Percentiles rank a stretch among this genome's conserved stretches.
Evolutionary conservation across 1,140 invertebrate genomes (phyloP).

Genomic region (Aphaenogaster ashmeadi): DNA sequence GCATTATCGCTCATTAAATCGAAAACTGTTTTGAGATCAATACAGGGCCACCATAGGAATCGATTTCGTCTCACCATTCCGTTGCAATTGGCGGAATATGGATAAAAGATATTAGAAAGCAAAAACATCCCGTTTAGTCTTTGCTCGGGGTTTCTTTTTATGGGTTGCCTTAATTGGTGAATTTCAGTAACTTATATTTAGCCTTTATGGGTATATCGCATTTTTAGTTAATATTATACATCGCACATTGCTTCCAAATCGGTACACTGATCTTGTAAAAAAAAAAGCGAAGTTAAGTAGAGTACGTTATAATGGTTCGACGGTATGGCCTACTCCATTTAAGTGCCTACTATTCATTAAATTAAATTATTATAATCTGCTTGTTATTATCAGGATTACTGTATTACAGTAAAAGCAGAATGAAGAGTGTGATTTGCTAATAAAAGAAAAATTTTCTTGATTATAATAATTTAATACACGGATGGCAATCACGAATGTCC

Average conservation of each 20-base stretch:
- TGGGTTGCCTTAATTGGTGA: not conserved
- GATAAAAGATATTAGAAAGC: not conserved
- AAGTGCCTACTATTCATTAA: conserved; percentile 16
- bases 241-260: not conserved
- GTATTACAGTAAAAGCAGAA: conserved; percentile 1
- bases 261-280: not conserved
- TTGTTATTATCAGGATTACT: not conserved
- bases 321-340: not conserved
- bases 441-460: conserved; percentile 23
- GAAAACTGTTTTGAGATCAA: conserved; percentile 4
- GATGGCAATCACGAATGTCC: not conserved
- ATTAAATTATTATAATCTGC: conserved; percentile 21
- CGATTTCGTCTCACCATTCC: conserved; percentile 3
- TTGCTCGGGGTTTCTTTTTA: not conserved
- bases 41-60: not conserved
- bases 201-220: not conserved
- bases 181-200: not conserved
- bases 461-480: conserved; percentile 24
- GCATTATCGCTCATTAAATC: conserved; percentile 12
- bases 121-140: not conserved
- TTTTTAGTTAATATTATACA: not conserved
- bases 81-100: not conserved
- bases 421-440: not conserved
- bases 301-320: not conserved
- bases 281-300: not conserved